Conservation (phyloP, 2,113 vertebrate genomes). For the Falco punctatus region DNA sequence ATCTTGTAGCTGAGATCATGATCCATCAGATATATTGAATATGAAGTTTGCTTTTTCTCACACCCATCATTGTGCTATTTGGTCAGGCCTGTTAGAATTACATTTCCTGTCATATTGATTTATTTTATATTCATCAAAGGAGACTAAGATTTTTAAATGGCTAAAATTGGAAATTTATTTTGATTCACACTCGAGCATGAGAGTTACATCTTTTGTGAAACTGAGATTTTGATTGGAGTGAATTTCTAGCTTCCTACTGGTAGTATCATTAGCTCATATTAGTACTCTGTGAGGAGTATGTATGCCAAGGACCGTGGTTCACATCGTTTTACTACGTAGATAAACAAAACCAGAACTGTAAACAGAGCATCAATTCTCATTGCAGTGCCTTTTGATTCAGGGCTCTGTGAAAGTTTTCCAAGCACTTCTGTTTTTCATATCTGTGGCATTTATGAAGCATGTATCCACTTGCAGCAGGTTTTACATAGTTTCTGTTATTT, state of each 20-base stretch:
- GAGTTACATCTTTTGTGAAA: neutral
- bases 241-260: neutral
- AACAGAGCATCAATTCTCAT: neutral
- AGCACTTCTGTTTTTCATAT: neutral
- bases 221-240: neutral
- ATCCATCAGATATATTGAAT: neutral
- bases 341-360: neutral
- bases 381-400: neutral
- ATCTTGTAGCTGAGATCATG: neutral
- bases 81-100: neutral
- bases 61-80: neutral
- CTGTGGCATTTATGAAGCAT: neutral
- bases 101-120: neutral
- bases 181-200: neutral
- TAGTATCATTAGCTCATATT: neutral
- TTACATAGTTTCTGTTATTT: neutral
- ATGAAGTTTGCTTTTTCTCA: neutral
- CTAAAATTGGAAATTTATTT: neutral
- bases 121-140: constrained; percentile 10
- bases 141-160: neutral
- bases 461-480: neutral
- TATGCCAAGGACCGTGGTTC: neutral
- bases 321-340: neutral
- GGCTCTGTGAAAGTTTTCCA: neutral
- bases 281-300: neutral